These are phyloP conservation scores for Clunio marinus DNA, from an alignment of 2,888 invertebrate genomes.

Conservation along the genomic window DNA sequence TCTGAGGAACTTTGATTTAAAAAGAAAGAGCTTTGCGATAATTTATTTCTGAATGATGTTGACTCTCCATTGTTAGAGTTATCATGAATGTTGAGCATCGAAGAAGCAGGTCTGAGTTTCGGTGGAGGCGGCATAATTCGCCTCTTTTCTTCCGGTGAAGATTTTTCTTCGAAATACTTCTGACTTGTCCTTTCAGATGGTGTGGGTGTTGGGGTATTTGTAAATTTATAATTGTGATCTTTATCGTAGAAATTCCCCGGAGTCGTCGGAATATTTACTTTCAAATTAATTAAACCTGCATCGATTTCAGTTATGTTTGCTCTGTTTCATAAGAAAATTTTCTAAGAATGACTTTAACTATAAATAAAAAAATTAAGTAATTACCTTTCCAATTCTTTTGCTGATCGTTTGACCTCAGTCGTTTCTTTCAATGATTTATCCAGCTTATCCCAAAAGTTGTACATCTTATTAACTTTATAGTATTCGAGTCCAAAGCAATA, in stretches of 20 bases:
- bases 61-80: background rate
- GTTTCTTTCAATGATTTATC: conserved; percentile 9
- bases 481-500: conserved; percentile 65
- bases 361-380: background rate
- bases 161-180: background rate
- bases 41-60: background rate
- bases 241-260: background rate
- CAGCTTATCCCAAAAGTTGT: conserved; percentile 29
- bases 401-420: background rate
- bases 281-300: background rate
- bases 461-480: conserved; percentile 33
- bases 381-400: conserved; percentile 21
- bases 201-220: background rate
- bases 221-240: conserved; percentile 3
- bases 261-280: background rate
- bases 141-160: background rate
- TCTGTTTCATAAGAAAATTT: background rate
- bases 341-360: background rate
- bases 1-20: background rate
- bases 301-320: background rate
- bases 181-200: background rate
- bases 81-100: background rate
- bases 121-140: conserved; percentile 7
- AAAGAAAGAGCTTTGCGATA: background rate
- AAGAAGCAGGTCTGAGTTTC: background rate